Evolutionary conservation across 1,140 invertebrate species (phyloP), one percentile per base, ranked within the genome.

Genomic region (Paralvinella palmiformis): DNA sequence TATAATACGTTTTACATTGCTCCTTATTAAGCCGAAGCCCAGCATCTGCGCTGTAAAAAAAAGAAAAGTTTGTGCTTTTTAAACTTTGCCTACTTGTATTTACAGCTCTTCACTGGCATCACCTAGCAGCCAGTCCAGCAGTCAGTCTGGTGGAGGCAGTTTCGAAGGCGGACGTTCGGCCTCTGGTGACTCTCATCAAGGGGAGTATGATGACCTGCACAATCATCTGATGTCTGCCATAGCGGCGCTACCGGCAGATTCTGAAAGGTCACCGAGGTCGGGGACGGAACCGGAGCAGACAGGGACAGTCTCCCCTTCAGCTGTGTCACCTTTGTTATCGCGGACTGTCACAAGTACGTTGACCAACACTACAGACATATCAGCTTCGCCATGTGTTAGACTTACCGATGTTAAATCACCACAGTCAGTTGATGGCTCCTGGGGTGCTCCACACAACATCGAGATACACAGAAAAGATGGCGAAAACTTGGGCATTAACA

Each of bases 401-500:
- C 22, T 13, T 13, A 3, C 7, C 55, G n/a, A n/a, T 58, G 79
- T n/a, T n/a, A n/a, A n/a, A 13, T n/a, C 37, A 41, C 37, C 37
- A n/a, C 37, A 41, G 37, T n/a, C 37, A 41, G 37, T 41, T n/a
- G n/a, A n/a, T n/a, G n/a, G 48, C 32, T 37, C 92, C 63, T 97
- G 94, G 94, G 92, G 93, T 1, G 86, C 90, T 0, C 87, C 90
- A 35, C 83, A 91, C 64, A 82, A 84, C 2, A 90, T 96, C 4
- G 72, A 82, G 62, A 82, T 96, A 32, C 81, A 84, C 44, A 80
- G 92, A 50, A 87, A 91, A 71, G 86, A 87, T 45, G 75, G 73
- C 17, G 74, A 86, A 81, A 85, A 88, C 73, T 83, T 96, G 13
- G 96, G 96, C 1, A 96, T 99, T 77, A 96, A 92, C 80, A 98